These are phyloP conservation scores for Sceloporus undulatus DNA, from an alignment of 2,113 vertebrate species.

Conservation along the genomic window DNA sequence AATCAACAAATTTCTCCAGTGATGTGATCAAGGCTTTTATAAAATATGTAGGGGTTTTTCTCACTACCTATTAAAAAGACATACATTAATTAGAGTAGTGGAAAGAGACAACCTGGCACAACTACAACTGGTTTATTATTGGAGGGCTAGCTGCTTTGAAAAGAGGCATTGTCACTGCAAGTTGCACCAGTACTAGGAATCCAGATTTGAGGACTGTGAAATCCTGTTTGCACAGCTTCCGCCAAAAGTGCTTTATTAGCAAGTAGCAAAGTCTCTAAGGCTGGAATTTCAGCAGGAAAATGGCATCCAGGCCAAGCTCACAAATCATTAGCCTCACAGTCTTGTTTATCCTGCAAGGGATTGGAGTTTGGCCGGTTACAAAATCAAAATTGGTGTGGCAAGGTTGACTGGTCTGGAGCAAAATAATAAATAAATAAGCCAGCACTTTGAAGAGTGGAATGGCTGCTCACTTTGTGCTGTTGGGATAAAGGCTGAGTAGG, in stretches of 20 bases:
- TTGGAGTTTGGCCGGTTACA: conserved; percentile 84
- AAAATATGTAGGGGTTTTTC: conserved; percentile 13
- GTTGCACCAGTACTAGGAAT: conserved; percentile 39
- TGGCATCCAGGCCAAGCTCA: conserved; percentile 72
- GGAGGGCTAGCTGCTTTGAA: conserved; percentile 42
- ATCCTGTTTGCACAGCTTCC: conserved; percentile 66
- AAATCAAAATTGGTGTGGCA: conserved; percentile 69
- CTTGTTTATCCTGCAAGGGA: conserved; percentile 77
- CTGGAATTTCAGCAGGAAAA: conserved; percentile 70
- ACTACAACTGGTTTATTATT: conserved; percentile 39
- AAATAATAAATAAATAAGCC: conserved; percentile 61
- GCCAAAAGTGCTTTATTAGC: conserved; percentile 70
- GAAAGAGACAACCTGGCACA: conserved; percentile 41
- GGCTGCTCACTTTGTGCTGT: conserved; percentile 40
- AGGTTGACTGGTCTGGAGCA: conserved; percentile 72
- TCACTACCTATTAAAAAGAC: conserved; percentile 15
- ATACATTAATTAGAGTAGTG: conserved; percentile 28
- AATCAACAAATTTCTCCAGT: conserved; percentile 42
- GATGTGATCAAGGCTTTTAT: conserved; percentile 16
- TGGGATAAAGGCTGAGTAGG: neutral
- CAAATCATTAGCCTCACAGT: conserved; percentile 78
- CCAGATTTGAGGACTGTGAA: conserved; percentile 51
- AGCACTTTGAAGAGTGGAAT: conserved; percentile 46
- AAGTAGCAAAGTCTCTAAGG: conserved; percentile 68
- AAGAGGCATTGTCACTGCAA: conserved; percentile 51